Evolutionary conservation across 1,140 invertebrate species (phyloP).

Genomic region (Gonioctena quinquepunctata): DNA sequence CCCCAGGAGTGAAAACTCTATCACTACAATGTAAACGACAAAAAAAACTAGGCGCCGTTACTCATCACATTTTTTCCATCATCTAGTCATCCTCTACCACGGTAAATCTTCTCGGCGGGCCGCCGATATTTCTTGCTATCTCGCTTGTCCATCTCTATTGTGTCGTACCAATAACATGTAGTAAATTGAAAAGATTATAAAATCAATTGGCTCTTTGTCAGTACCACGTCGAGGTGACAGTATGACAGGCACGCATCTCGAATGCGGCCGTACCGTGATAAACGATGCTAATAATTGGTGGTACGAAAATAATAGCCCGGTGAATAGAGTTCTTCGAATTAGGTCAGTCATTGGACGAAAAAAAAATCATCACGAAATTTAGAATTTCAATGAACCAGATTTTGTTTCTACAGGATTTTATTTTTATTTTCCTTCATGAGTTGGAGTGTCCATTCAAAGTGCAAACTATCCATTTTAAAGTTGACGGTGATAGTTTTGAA

Average conservation of each 20-base stretch:
- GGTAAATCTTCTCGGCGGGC: conserved; percentile 35
- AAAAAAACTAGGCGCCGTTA: conserved; percentile 29
- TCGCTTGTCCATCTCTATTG: conserved; percentile 53
- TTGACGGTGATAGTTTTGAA: no score
- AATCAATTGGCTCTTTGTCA: conserved; percentile 47
- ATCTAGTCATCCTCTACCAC: conserved; percentile 9
- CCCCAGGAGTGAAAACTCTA: no score
- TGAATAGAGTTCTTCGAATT: no score
- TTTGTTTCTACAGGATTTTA: no score
- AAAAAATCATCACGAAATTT: no score
- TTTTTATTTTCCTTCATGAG: no score
- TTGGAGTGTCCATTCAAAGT: no score
- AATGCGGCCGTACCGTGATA: neutral
- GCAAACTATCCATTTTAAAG: no score
- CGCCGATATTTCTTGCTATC: conserved; percentile 42
- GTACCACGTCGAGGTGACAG: conserved; percentile 43
- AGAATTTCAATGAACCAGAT: no score
- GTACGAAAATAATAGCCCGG: neutral
- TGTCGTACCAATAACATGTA: conserved; percentile 54
- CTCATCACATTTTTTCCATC: conserved; percentile 16
- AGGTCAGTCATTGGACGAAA: no score
- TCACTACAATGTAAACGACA: no score
- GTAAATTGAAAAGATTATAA: conserved; percentile 55
- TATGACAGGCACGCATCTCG: conserved; percentile 31
- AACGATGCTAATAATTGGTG: conserved; percentile 26